phyloP scores from a whole-genome alignment of 2,113 vertebrate species.

The Dicentrarchus labrax region DNA sequence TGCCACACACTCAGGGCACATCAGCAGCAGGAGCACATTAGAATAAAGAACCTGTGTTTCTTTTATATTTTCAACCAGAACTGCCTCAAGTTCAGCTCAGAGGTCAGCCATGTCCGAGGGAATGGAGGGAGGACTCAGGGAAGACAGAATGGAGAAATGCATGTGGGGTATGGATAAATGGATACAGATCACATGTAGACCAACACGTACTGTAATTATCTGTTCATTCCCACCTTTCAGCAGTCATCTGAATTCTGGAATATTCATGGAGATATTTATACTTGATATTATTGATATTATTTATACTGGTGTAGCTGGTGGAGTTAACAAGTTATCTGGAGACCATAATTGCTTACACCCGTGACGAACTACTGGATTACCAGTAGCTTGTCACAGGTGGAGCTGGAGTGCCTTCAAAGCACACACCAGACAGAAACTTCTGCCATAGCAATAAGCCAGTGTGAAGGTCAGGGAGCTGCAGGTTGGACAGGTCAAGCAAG shows the following conservation, averaged over 20 bases:
- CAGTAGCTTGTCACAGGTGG: too few relatives aligned
- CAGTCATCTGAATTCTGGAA: neutral
- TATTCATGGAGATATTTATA: neutral
- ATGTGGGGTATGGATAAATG: neutral
- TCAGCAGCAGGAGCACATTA: constrained; percentile 26
- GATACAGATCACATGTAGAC: constrained; percentile 3
- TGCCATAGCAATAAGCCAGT: too few relatives aligned
- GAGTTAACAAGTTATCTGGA: too few relatives aligned
- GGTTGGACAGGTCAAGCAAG: too few relatives aligned
- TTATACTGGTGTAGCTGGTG: too few relatives aligned
- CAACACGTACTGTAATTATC: neutral
- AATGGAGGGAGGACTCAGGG: neutral
- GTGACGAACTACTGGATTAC: too few relatives aligned
- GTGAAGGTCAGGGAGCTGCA: too few relatives aligned
- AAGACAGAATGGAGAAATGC: neutral
- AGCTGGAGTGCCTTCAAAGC: too few relatives aligned
- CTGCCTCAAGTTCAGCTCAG: neutral
- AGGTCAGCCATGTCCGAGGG: constrained; percentile 23
- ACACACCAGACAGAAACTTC: too few relatives aligned
- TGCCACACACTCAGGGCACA: constrained; percentile 30
- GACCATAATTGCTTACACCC: too few relatives aligned
- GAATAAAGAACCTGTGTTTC: constrained; percentile 30
- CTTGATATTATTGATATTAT: too few relatives aligned
- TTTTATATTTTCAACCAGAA: constrained; percentile 23
- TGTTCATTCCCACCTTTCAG: neutral